Percentiles rank a stretch among this genome's conserved stretches.
These are phyloP conservation scores for Lydus trimaculatus DNA, from an alignment of 2,888 invertebrate genomes.

Conservation along the genomic window DNA sequence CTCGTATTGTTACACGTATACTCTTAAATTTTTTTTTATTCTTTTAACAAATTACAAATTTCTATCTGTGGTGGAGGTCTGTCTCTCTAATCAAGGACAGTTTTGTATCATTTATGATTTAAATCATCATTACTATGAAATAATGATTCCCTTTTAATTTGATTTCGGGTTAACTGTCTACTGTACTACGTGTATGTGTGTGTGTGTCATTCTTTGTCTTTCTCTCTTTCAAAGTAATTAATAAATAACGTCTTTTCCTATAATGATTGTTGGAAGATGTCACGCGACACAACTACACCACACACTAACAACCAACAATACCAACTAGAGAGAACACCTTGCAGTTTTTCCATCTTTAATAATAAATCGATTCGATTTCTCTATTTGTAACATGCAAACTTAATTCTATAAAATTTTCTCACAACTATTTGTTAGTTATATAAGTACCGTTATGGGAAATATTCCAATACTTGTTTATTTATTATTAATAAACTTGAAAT, in stretches of 20 bases:
- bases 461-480: not conserved
- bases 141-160: not conserved
- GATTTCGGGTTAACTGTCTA: not conserved
- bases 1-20: not conserved
- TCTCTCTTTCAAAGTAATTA: not conserved
- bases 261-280: constrained; percentile 18
- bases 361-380: constrained; percentile 29
- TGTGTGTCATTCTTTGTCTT: no score
- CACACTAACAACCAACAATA: no score
- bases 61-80: not conserved
- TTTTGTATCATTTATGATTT: constrained; percentile 18
- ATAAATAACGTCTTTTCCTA: not conserved
- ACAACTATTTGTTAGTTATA: not conserved
- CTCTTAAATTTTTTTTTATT: not conserved
- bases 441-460: not conserved
- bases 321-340: no score
- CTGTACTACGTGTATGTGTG: no score
- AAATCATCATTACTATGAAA: constrained; percentile 21
- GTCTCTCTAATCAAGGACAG: constrained; percentile 16
- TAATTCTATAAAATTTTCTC: constrained; percentile 3
- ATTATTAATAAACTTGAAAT: not conserved
- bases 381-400: constrained; percentile 29
- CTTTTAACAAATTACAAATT: not conserved
- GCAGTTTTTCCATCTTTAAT: constrained; percentile 34
- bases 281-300: constrained; percentile 18